Percentiles rank a stretch among this genome's conserved stretches.
These are phyloP conservation scores for Calosoma granatense DNA, from an alignment of 1,140 invertebrate species.

Conservation along the genomic window DNA sequence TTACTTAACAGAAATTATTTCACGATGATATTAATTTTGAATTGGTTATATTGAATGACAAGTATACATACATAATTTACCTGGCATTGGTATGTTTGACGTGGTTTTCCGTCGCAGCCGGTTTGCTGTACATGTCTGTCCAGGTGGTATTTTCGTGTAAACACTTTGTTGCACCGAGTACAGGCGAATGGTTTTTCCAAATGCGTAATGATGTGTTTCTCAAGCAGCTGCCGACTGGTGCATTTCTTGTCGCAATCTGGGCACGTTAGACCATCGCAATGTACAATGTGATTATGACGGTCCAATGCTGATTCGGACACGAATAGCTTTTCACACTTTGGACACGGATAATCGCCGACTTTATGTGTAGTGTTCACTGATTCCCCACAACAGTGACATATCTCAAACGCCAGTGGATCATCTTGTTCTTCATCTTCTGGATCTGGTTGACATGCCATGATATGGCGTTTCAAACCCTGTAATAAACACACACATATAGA, in stretches of 20 bases:
- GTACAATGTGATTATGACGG: conserved; percentile 46
- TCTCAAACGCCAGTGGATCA: conserved; percentile 30
- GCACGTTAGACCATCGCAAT: conserved; percentile 30
- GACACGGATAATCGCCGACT: conserved; percentile 40
- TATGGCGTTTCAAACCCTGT: conserved; percentile 30
- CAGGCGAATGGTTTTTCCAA: conserved; percentile 41
- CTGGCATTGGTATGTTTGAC: conserved; percentile 47
- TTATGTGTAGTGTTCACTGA: conserved; percentile 39
- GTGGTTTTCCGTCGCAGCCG: conserved; percentile 54
- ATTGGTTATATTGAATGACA: too few species aligned
- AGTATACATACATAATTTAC: too few species aligned
- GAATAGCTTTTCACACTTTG: conserved; percentile 52
- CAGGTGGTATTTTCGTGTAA: conserved; percentile 65
- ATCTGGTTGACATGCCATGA: conserved; percentile 25
- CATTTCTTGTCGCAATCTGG: conserved; percentile 24
- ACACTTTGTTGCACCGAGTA: conserved; percentile 49
- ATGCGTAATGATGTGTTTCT: conserved; percentile 28
- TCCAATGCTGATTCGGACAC: conserved; percentile 60
- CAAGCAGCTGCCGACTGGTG: conserved; percentile 15
- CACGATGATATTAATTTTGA: too few species aligned
- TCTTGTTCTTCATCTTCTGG: conserved; percentile 19
- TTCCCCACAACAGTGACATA: conserved; percentile 43
- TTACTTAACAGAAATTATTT: too few species aligned
- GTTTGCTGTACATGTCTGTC: conserved; percentile 63
- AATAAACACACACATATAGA: conserved; percentile 14